phyloP scores from a whole-genome alignment of 2,888 invertebrate genomes.

The Cepaea hortensis region DNA sequence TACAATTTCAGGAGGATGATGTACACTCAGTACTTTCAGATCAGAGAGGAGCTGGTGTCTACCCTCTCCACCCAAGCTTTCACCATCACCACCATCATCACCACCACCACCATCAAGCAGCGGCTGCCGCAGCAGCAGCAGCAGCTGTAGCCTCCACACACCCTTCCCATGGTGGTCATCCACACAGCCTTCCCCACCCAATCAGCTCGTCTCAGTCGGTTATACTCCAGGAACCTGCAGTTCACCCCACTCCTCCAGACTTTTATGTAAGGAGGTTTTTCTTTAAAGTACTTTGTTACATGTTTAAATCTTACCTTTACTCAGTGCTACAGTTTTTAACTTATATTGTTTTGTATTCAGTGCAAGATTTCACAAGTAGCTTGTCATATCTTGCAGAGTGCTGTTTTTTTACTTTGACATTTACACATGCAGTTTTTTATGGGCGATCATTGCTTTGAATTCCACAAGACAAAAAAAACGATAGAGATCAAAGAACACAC shows the following conservation, averaged over 20 bases:
- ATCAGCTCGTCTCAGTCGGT: conserved; percentile 73
- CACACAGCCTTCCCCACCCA: conserved; percentile 52
- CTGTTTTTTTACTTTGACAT: too few relatives aligned
- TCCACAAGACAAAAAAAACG: too few relatives aligned
- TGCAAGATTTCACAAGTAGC: too few relatives aligned
- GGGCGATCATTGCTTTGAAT: too few relatives aligned
- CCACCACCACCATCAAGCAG: conserved; percentile 46
- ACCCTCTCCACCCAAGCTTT: conserved; percentile 51
- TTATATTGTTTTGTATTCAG: too few relatives aligned
- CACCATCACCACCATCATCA: conserved; percentile 47
- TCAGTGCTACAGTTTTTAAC: not conserved
- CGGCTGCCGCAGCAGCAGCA: conserved; percentile 43
- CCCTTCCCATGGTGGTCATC: conserved; percentile 49
- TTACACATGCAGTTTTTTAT: too few relatives aligned
- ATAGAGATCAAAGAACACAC: too few relatives aligned
- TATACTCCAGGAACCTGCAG: conserved; percentile 73
- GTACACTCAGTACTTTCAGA: conserved; percentile 64
- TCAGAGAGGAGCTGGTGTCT: conserved; percentile 59
- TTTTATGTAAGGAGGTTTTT: conserved; percentile 68
- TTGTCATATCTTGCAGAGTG: too few relatives aligned
- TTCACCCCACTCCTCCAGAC: conserved; percentile 74
- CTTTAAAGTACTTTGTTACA: not conserved
- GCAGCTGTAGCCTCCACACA: conserved; percentile 38
- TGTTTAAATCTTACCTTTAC: not conserved
- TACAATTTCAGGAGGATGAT: conserved; percentile 64